Base-by-base conservation (phyloP, 2,797 vertebrate genomes). In the Taenioides sp. region DNA sequence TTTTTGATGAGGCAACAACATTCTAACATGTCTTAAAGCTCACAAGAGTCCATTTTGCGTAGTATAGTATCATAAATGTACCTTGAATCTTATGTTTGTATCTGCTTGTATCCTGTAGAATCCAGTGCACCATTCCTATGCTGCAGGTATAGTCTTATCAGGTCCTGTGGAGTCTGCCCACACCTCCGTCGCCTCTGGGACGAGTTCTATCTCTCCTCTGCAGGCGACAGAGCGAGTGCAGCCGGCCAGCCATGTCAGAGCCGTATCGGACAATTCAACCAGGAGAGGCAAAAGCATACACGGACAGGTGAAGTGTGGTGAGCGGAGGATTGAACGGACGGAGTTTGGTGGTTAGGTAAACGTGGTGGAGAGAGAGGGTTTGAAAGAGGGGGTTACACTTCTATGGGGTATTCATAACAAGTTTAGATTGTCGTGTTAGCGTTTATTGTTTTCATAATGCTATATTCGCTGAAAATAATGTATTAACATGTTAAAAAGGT, bases 101-200 rank as follows among this genome's bases (percentile, higher is more conserved):
- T 37, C 10, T 57, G 1, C 54, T 57, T 54, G 55, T 58, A 11
- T 58, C 11, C 50, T 54, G 43, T 47, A 47, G 14, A 22, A 23
- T n/a, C 9, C n/a, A 9, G 20, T 57, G n/a, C 22, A 12, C 9
- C 54, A 12, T 67, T 61, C 71, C 70, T 43, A 57, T 61, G 81
- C 69, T 72, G 47, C 64, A 82, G 50, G 65, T 67, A 65, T 47
- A 72, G 73, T 6, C 78, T 79, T 83, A 83, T 86, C 83, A 84
- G 22, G 62, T 16, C 72, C 57, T 12, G 57, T 71, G 69, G 69
- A 78, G 52, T 68, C 67, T 60, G 57, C 62, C 61, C 61, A 73
- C 66, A 52, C 50, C 70, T 64, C 52, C 67, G 60, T 17, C 16
- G 5, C 37, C 76, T 65, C 34, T 67, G 67, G 75, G 74, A 74